Percentiles rank a stretch among this genome's conserved stretches.
Evolutionary conservation across 2,113 vertebrate species (phyloP).

Genomic region (Myrmecophaga tridactyla): DNA sequence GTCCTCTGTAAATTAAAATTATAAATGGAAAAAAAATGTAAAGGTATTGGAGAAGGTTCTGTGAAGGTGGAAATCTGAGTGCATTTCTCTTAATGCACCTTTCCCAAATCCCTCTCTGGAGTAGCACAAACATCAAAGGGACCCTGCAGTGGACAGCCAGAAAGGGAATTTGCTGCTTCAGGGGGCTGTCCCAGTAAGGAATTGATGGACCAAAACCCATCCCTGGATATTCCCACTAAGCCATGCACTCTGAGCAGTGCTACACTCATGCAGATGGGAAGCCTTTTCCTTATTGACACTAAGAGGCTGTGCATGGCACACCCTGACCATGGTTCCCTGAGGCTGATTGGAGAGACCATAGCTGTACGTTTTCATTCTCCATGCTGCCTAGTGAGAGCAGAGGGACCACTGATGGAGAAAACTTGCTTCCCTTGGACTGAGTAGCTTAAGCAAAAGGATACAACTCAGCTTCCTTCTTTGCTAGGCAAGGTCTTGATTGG

Average conservation of each 20-base stretch:
- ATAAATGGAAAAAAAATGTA: background rate
- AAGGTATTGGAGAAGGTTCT: background rate
- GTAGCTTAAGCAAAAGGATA: background rate
- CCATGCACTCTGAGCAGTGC: background rate
- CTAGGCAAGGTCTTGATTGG: background rate
- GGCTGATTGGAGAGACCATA: background rate
- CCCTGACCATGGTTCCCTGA: background rate
- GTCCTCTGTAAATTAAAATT: background rate
- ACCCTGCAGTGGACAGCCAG: background rate
- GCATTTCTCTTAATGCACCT: fast-evolving
- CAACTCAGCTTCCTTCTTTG: background rate
- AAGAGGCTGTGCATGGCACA: background rate
- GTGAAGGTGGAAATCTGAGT: background rate
- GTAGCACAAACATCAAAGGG: background rate
- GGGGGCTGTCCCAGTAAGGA: fast-evolving
- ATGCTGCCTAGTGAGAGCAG: background rate
- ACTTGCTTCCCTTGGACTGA: background rate
- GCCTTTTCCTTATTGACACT: background rate
- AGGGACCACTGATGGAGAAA: background rate
- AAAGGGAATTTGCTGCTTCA: background rate
- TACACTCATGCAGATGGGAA: fast-evolving
- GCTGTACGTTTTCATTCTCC: background rate
- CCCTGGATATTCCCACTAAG: background rate
- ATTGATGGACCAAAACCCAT: background rate
- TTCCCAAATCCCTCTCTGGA: background rate